These are phyloP conservation scores for Crenuchus spilurus DNA, from an alignment of 2,797 vertebrate genomes.

Conservation along the genomic window DNA sequence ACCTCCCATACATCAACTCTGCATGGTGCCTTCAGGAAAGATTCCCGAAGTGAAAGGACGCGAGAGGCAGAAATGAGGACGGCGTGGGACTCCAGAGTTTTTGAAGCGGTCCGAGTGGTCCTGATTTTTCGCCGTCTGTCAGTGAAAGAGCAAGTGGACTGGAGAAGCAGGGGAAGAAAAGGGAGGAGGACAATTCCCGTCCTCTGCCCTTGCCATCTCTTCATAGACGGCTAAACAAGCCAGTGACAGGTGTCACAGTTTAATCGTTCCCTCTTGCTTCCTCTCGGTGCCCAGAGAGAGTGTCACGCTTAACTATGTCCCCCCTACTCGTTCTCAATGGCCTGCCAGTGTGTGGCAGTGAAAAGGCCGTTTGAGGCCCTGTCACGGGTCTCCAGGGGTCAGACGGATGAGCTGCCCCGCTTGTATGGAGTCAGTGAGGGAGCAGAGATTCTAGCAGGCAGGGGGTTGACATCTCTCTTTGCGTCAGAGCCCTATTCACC, in stretches of 20 bases:
- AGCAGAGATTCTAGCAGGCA: constrained; percentile 55
- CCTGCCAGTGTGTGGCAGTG: constrained; percentile 59
- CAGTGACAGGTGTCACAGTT: constrained; percentile 61
- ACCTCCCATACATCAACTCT: constrained; percentile 29
- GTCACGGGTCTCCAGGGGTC: constrained; percentile 64
- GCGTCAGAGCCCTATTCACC: constrained; percentile 53
- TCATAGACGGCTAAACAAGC: constrained; percentile 57
- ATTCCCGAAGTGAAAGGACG: constrained; percentile 19
- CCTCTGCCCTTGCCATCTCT: constrained; percentile 48
- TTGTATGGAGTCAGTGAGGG: constrained; percentile 62
- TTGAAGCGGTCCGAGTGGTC: constrained; percentile 20
- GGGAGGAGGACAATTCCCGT: constrained; percentile 36
- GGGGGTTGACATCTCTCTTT: constrained; percentile 59
- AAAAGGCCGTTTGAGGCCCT: constrained; percentile 61
- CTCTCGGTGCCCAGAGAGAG: constrained; percentile 56
- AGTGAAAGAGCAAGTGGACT: constrained; percentile 17
- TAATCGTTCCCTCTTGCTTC: constrained; percentile 58
- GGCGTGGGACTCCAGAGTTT: constrained; percentile 16
- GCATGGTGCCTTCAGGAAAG: constrained; percentile 24
- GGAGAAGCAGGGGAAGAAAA: constrained; percentile 27
- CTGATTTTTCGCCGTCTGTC: constrained; percentile 9
- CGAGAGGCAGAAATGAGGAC: constrained; percentile 1
- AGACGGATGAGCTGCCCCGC: constrained; percentile 62
- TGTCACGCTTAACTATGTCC: constrained; percentile 59
- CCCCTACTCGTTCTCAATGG: constrained; percentile 55